Evolutionary conservation across 2,888 invertebrate genomes (phyloP), one percentile per base, ranked within the genome.

Genomic region (Ditula angustiorana): DNA sequence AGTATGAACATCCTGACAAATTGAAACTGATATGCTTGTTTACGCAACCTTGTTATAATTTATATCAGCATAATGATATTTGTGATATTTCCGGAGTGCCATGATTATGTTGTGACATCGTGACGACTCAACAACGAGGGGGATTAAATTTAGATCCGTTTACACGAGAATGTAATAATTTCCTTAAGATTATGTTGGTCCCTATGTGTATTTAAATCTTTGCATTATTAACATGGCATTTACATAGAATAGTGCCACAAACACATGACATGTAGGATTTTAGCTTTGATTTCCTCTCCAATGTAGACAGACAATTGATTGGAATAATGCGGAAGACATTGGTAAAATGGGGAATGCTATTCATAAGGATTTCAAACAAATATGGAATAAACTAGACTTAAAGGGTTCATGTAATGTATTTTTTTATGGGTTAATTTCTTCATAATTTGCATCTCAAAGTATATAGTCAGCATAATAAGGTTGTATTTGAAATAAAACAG

Each of bases 81-180:
- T 30, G n/a, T 28, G 49, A 21, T 62, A 49, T 49, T 47, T 56
- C 28, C 61, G 37, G 37, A 62, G 26, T 13, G 52, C 21, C 28
- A 26, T 41, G 49, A 37, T 62, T 49, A 49, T 49, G 28, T 46
- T 37, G 56, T 56, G 61, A 49, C 56, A 11, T 44, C 47, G 47
- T 61, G 55, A 47, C 56, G 28, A 41, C 49, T 49, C 56, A 30
- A 49, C 23, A 37, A 49, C 37, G 8, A 8, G 28, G 23, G 21
- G 37, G 56, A 62, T 62, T 62, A 56, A 56, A 62, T 62, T 62
- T 21, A 56, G 47, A 62, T 56, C 28, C 23, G 37, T 37, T 5
- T 26, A 37, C 8, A 35, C 16, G 33, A 33, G 21, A 46, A 49
- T 49, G 24, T 50, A 30, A 30, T 49, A 37, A 37, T 59, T 41